Evolutionary conservation across 1,140 invertebrate species (phyloP).

Genomic region (Leptestheria dahalacensis): DNA sequence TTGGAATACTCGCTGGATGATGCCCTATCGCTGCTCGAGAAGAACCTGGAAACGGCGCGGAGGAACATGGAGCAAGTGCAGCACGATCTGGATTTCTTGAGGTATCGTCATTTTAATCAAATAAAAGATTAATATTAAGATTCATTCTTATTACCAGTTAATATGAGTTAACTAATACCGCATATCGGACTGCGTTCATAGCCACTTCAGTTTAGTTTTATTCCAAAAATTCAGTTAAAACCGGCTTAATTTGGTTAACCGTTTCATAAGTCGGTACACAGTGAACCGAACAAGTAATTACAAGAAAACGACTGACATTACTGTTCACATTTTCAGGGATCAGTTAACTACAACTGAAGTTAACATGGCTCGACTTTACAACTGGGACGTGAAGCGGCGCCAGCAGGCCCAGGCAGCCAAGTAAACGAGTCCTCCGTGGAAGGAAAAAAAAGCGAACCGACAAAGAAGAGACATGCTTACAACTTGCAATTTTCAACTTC

Average conservation of each 20-base stretch:
- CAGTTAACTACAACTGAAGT: constrained; percentile 97
- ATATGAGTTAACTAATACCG: too few species aligned
- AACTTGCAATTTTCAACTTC: too few species aligned
- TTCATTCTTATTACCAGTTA: too few species aligned
- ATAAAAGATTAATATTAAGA: neutral
- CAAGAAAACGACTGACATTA: neutral
- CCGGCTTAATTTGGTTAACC: too few species aligned
- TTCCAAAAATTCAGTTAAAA: too few species aligned
- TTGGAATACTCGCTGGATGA: constrained; percentile 89
- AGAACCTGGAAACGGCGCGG: constrained; percentile 75
- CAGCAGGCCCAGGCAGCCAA: constrained; percentile 26
- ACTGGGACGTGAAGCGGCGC: constrained; percentile 85
- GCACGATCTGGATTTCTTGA: constrained; percentile 78
- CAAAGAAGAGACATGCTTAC: too few species aligned
- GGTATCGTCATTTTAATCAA: constrained; percentile 29
- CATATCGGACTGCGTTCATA: too few species aligned
- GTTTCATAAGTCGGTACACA: too few species aligned
- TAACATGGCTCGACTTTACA: constrained; percentile 90
- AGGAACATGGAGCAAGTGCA: constrained; percentile 70
- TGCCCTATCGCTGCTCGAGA: constrained; percentile 67
- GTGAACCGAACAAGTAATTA: too few species aligned
- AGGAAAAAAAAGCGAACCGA: too few species aligned
- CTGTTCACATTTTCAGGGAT: constrained; percentile 45
- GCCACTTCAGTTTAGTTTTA: too few species aligned
- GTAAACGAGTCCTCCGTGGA: too few species aligned